Evolutionary conservation across 2,888 invertebrate species (phyloP), one percentile per base, ranked within the genome.

Genomic region (Baccha elongata): DNA sequence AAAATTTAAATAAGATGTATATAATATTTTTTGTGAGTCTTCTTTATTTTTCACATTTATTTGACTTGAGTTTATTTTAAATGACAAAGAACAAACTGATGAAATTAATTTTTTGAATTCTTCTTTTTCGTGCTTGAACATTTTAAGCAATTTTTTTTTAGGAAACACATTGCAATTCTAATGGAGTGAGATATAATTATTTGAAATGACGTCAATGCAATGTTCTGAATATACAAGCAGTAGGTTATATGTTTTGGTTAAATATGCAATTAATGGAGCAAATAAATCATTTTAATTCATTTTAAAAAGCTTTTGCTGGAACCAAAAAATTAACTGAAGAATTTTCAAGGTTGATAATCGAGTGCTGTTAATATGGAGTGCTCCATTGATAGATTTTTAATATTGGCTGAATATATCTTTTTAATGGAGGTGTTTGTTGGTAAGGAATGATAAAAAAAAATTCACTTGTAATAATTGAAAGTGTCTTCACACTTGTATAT

Each of bases 31-130:
- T 23, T 55, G 17, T 10, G 21, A 50, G 62, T 29, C 17, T 62
- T 58, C 40, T n/a, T 40, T 19, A n/a, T n/a, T 13, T 11, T 13
- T 46, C 19, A 13, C 13, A 26, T 26, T 53, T 53, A 46, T 35
- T 46, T 68, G 23, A 68, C 35, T 48, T 69, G 65, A 40, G 37
- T 73, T 65, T 73, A 58, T 73, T 73, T 73, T 73, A 65, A 73
- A 73, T 65, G 65, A 73, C 65, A 65, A 64, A 55, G 26, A 65
- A 50, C 48, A 10, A 64, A 46, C 37, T 65, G 35, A 32, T 46
- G 52, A 53, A 73, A 64, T 53, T n/a, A n/a, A 52, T 65, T 46
- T 46, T 35, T n/a, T 8, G 37, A 21, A 29, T 21, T 29, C 29
- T 58, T 64, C 42, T 55, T 40, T 15, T 48, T 55, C 29, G 15